Evolutionary conservation across 2,797 vertebrate species (phyloP).

Genomic region (Corythornis leucogaster): DNA sequence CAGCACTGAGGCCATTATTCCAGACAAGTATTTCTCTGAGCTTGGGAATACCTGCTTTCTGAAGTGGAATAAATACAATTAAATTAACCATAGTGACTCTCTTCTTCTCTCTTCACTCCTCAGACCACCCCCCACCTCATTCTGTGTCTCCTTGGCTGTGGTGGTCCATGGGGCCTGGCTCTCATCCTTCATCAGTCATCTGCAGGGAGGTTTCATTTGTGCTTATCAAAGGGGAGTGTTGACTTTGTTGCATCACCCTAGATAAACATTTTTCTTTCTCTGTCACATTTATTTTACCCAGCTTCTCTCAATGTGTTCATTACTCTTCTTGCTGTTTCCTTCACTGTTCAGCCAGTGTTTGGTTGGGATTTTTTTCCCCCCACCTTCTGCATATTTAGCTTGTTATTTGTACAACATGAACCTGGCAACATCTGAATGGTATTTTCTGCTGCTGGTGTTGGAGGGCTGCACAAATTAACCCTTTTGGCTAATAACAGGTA

Average conservation of each 20-base stretch:
- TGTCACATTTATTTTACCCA: not conserved
- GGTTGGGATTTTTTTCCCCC: not conserved
- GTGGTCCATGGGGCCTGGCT: not conserved
- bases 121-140: not conserved
- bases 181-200: not conserved
- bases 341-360: not conserved
- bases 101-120: not conserved
- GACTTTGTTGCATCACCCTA: not conserved
- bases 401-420: not conserved
- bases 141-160: not conserved
- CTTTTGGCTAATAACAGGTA: not conserved
- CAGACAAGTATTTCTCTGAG: not conserved
- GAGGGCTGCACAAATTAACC: not conserved
- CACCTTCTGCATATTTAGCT: not conserved
- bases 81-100: not conserved
- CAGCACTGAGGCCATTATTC: not conserved
- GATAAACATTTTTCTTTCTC: not conserved
- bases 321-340: not conserved
- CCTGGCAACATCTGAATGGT: accelerated
- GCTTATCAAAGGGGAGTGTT: not conserved
- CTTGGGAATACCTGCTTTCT: not conserved
- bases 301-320: not conserved
- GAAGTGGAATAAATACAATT: not conserved
- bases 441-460: not conserved
- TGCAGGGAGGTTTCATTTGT: not conserved